A percentile compares a stretch with the other conserved stretches of the same genome.
Evolutionary conservation across 1,140 invertebrate genomes (phyloP).

Genomic region (Asbolus verrucosus): DNA sequence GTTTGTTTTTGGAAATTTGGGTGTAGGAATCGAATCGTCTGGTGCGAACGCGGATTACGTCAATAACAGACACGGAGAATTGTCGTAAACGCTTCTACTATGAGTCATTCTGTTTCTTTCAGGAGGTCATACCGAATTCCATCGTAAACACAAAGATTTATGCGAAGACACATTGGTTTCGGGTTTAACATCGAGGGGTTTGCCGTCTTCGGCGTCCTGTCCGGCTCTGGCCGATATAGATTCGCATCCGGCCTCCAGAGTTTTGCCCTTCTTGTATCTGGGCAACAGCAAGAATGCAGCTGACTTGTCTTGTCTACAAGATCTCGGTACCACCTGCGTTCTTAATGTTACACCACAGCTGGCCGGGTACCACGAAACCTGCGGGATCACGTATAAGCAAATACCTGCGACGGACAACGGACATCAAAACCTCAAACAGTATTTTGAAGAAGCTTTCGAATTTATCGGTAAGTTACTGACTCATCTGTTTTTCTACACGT

Average conservation of each 20-base stretch:
- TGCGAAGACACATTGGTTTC: conserved; percentile 73
- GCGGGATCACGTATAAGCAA: conserved; percentile 83
- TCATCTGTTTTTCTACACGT: conserved; percentile 18
- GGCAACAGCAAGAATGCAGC: conserved; percentile 88
- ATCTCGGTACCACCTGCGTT: conserved; percentile 79
- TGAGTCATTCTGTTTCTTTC: conserved; percentile 59
- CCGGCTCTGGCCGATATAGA: conserved; percentile 74
- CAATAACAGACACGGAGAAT: conserved; percentile 14
- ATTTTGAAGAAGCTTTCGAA: conserved; percentile 90
- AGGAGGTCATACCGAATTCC: conserved; percentile 80
- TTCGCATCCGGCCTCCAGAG: conserved; percentile 80
- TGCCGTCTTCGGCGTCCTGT: conserved; percentile 62
- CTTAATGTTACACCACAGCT: conserved; percentile 87
- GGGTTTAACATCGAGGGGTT: conserved; percentile 57
- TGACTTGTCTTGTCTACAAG: conserved; percentile 76
- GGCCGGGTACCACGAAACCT: conserved; percentile 76
- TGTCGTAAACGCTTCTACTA: conserved; percentile 35
- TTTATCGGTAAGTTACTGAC: conserved; percentile 84
- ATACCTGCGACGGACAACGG: conserved; percentile 87
- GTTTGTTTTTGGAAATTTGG: neutral
- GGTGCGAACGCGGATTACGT: conserved; percentile 8
- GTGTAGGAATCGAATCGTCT: neutral
- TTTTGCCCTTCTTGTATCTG: conserved; percentile 89
- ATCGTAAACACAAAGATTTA: conserved; percentile 73
- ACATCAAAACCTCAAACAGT: conserved; percentile 91